Percentiles rank a stretch among this genome's conserved stretches.
phyloP scores from a whole-genome alignment of 2,888 invertebrate species.

The Tanypteryx hageni region DNA sequence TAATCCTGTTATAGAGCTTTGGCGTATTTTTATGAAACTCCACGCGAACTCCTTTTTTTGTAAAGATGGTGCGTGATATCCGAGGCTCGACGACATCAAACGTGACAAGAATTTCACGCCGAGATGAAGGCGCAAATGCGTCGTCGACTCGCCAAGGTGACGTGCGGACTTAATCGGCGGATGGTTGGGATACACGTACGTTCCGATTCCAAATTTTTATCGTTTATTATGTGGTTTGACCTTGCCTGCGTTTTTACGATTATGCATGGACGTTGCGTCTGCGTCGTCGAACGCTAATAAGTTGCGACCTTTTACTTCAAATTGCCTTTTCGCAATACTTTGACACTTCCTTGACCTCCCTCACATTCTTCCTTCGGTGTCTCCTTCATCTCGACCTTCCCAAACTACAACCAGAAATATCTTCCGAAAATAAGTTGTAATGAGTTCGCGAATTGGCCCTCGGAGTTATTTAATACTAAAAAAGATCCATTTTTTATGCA shows the following conservation, averaged over 20 bases:
- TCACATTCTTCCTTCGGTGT: neutral
- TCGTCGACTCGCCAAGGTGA: neutral
- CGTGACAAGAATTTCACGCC: neutral
- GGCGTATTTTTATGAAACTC: neutral
- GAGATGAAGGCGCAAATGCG: neutral
- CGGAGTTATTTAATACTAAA: no score
- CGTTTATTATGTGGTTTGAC: neutral
- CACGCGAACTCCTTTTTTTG: neutral
- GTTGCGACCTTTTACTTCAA: neutral
- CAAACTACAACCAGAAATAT: neutral
- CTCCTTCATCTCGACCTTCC: neutral
- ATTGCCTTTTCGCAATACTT: neutral
- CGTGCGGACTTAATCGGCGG: neutral
- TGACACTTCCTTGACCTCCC: neutral
- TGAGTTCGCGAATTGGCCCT: no score
- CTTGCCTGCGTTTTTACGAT: neutral
- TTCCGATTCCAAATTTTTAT: neutral
- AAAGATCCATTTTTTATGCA: no score
- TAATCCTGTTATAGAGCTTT: neutral
- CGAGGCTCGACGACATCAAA: neutral
- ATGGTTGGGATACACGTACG: neutral
- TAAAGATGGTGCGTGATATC: neutral
- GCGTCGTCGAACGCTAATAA: neutral
- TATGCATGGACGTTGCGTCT: slow-evolving; percentile 19
- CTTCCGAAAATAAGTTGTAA: no score